These are phyloP conservation scores for Catharus minimus DNA, from an alignment of 2,113 vertebrate genomes.

Conservation along the genomic window DNA sequence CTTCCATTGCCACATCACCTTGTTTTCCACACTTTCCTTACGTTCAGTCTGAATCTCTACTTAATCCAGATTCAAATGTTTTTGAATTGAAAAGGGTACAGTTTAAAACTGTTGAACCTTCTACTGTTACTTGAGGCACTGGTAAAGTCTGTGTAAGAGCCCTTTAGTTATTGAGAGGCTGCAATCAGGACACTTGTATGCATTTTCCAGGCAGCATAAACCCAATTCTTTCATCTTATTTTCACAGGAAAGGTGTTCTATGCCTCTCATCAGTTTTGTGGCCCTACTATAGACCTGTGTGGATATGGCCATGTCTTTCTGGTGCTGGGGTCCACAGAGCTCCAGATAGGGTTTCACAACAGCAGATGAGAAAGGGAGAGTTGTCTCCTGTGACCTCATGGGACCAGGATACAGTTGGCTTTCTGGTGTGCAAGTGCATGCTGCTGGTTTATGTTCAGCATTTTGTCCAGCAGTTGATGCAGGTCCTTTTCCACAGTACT, in stretches of 20 bases:
- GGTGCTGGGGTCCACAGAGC: neutral
- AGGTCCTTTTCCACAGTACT: neutral
- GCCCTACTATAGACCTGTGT: rapidly evolving
- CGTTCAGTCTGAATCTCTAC: neutral
- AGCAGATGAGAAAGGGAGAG: neutral
- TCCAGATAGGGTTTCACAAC: rapidly evolving
- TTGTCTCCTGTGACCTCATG: neutral
- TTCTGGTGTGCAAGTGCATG: neutral
- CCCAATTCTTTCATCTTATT: neutral
- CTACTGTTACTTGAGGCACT: neutral
- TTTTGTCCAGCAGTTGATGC: rapidly evolving
- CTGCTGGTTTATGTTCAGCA: neutral
- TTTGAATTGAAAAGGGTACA: neutral
- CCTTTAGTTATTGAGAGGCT: neutral
- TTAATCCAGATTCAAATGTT: neutral
- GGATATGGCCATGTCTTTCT: neutral
- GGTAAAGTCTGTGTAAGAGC: rapidly evolving
- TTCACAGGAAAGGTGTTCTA: neutral
- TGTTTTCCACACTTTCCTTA: neutral
- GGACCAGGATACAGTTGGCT: neutral
- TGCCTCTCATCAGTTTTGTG: neutral
- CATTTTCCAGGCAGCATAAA: neutral
- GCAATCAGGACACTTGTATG: rapidly evolving
- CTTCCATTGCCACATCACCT: rapidly evolving
- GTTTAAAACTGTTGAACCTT: neutral